phyloP scores from a whole-genome alignment of 2,113 vertebrate genomes.

The Ciconia stormi region DNA sequence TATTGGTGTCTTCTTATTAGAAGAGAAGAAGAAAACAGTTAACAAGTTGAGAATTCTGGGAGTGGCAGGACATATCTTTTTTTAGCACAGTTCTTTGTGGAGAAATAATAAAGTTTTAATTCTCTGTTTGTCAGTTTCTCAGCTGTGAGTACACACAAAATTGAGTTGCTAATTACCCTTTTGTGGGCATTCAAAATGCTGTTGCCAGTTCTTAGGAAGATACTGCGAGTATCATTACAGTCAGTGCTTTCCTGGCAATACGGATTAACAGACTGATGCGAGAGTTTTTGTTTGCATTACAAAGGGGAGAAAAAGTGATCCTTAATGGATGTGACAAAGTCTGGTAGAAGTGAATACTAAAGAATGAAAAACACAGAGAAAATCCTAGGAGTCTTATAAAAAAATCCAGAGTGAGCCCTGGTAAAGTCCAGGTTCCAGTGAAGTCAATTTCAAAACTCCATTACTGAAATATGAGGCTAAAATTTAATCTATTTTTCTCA shows the following conservation, averaged over 20 bases:
- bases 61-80: not conserved
- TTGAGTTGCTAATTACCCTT: not conserved
- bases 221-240: not conserved
- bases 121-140: not conserved
- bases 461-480: not conserved
- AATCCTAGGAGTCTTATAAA: not conserved
- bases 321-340: not conserved
- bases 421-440: not conserved
- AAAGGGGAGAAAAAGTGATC: not conserved
- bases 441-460: not conserved
- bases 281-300: not conserved
- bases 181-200: not conserved
- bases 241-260: not conserved
- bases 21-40: not conserved
- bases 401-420: not conserved
- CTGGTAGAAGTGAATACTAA: not conserved
- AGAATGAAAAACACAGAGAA: not conserved
- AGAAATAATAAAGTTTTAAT: not conserved
- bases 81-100: not conserved
- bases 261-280: not conserved
- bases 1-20: not conserved
- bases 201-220: not conserved
- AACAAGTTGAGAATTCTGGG: not conserved
- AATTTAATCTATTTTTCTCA: not conserved
- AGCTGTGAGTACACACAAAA: not conserved